These are phyloP conservation scores for Spongilla lacustris DNA, from an alignment of 37 sponge, comb jelly and placozoan genomes.

Conservation along the genomic window DNA sequence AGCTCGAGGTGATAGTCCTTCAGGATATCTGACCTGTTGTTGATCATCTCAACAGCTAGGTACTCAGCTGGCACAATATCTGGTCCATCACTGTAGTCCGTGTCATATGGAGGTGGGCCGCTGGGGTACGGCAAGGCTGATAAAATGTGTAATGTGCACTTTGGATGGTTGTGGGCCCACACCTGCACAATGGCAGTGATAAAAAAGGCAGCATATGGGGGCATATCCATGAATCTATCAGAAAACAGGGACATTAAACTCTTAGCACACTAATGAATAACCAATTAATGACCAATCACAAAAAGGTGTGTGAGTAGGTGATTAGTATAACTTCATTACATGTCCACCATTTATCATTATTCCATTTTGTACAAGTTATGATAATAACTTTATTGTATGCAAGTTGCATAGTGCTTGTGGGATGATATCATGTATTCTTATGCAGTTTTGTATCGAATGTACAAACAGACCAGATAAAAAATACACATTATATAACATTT, in stretches of 20 bases:
- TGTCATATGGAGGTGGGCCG: not conserved
- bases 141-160: conserved; percentile 12
- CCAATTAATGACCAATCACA: too few relatives aligned
- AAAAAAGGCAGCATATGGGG: not conserved
- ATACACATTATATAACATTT: too few relatives aligned
- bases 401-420: too few relatives aligned
- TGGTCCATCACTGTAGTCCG: conserved; percentile 22
- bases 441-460: too few relatives aligned
- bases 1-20: conserved; percentile 24
- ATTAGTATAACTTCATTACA: too few relatives aligned
- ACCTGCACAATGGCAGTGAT: not conserved
- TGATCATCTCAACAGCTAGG: conserved; percentile 27
- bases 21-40: conserved; percentile 12
- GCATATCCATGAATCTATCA: not conserved
- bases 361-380: too few relatives aligned
- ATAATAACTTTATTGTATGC: too few relatives aligned
- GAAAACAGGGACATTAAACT: not conserved
- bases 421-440: too few relatives aligned
- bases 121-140: conserved; percentile 32
- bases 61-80: not conserved
- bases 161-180: not conserved
- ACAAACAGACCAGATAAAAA: too few relatives aligned
- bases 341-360: too few relatives aligned
- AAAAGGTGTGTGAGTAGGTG: too few relatives aligned
- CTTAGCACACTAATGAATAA: too few relatives aligned